Evolutionary conservation across 1,140 invertebrate genomes (phyloP).

Genomic region (Brachionus calyciflorus): DNA sequence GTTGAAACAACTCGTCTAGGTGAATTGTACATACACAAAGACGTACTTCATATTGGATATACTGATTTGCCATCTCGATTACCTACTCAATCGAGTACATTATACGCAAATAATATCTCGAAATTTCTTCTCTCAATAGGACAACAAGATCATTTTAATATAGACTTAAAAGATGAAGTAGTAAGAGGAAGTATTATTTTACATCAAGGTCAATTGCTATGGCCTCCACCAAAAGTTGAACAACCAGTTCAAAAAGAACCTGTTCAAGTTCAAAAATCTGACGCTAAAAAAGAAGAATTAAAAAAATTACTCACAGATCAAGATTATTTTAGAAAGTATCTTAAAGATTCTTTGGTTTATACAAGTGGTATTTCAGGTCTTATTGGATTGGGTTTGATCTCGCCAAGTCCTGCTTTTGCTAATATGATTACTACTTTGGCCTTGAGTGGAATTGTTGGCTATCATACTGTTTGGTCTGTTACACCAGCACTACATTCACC

Average conservation of each 20-base stretch:
- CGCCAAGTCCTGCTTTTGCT: slow-evolving; percentile 78
- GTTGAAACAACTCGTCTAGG: slow-evolving; percentile 78
- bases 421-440: slow-evolving; percentile 82
- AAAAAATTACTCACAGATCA: slow-evolving; percentile 50
- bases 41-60: slow-evolving; percentile 78
- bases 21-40: slow-evolving; percentile 70
- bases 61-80: slow-evolving; percentile 79
- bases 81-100: slow-evolving; percentile 78
- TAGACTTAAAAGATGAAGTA: slow-evolving; percentile 81
- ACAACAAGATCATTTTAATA: slow-evolving; percentile 72
- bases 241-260: slow-evolving; percentile 48
- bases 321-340: slow-evolving; percentile 63
- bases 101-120: slow-evolving; percentile 85
- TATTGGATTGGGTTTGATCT: slow-evolving; percentile 67
- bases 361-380: slow-evolving; percentile 65
- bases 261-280: slow-evolving; percentile 56
- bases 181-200: slow-evolving; percentile 76
- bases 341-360: slow-evolving; percentile 71
- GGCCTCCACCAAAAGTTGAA: slow-evolving; percentile 70
- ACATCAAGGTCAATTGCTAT: slow-evolving; percentile 72
- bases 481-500: slow-evolving; percentile 84
- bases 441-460: slow-evolving; percentile 78
- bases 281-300: slow-evolving; percentile 54
- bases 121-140: slow-evolving; percentile 79
- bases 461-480: slow-evolving; percentile 88